Conservation (phyloP, 2,888 invertebrate species). For the Diogma glabrata region DNA sequence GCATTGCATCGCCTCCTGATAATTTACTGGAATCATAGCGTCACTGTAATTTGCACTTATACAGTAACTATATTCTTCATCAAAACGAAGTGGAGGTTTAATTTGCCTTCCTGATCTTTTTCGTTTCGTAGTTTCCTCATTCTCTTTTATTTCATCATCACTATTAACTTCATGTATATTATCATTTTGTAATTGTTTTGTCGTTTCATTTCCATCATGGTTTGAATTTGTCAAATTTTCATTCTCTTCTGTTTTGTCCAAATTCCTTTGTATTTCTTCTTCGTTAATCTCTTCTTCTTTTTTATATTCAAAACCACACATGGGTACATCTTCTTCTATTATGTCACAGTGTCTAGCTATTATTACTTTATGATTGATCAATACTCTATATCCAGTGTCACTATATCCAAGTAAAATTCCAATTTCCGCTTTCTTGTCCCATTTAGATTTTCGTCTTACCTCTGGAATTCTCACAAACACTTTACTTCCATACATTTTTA, state of each 20-base stretch:
- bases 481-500: neutral
- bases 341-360: slow-evolving; percentile 22
- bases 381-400: too few relatives aligned
- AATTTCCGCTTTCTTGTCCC: neutral
- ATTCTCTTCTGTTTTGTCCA: slow-evolving; percentile 15
- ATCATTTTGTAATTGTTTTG: neutral
- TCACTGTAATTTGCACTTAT: too few relatives aligned
- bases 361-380: too few relatives aligned
- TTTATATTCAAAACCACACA: slow-evolving; percentile 18
- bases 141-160: neutral
- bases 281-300: slow-evolving; percentile 15
- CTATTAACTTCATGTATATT: neutral
- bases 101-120: slow-evolving; percentile 15
- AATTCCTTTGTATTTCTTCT: too few relatives aligned
- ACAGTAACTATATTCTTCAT: slow-evolving; percentile 21
- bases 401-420: too few relatives aligned
- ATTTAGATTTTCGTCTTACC: neutral
- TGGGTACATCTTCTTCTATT: slow-evolving; percentile 21
- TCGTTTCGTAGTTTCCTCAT: neutral
- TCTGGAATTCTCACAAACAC: too few relatives aligned
- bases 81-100: slow-evolving; percentile 17
- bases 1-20: too few relatives aligned
- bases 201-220: slow-evolving; percentile 10
- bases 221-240: slow-evolving; percentile 11
- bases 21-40: too few relatives aligned